Percentiles rank a stretch among this genome's conserved stretches.
Conservation (phyloP, 1,140 invertebrate species). For the Hyposmocoma kahamanoa region DNA sequence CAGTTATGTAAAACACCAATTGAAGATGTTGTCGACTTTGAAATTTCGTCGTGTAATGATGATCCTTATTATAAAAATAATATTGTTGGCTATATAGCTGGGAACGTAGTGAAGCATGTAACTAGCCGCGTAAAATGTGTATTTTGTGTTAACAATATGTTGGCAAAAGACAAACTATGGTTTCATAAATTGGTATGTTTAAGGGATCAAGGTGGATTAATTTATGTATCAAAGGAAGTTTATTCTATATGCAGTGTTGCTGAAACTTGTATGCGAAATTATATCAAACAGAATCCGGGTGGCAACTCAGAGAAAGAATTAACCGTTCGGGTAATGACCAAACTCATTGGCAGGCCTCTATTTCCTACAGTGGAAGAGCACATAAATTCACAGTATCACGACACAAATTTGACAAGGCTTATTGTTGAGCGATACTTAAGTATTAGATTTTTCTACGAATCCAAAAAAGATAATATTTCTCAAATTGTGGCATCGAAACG, state of each 20-base stretch:
- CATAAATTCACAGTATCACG: not conserved
- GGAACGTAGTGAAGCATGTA: slow-evolving; percentile 9
- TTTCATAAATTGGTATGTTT: not conserved
- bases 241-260: not conserved
- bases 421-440: not conserved
- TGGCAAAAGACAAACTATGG: not conserved
- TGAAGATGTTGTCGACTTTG: not conserved
- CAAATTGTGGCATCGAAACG: not conserved
- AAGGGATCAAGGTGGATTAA: not conserved
- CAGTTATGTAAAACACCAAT: too few species aligned
- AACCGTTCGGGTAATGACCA: too few species aligned
- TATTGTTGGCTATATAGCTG: not conserved
- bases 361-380: not conserved
- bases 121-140: not conserved
- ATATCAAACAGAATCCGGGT: too few species aligned
- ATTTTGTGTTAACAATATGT: not conserved
- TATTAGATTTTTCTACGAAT: not conserved
- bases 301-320: too few species aligned
- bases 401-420: not conserved
- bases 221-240: not conserved
- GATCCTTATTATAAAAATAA: too few species aligned
- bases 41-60: too few species aligned
- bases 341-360: not conserved
- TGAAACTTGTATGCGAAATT: not conserved
- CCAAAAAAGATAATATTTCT: not conserved